Conservation (phyloP, 1,140 invertebrate genomes). For the Proctacanthus coquilletti region DNA sequence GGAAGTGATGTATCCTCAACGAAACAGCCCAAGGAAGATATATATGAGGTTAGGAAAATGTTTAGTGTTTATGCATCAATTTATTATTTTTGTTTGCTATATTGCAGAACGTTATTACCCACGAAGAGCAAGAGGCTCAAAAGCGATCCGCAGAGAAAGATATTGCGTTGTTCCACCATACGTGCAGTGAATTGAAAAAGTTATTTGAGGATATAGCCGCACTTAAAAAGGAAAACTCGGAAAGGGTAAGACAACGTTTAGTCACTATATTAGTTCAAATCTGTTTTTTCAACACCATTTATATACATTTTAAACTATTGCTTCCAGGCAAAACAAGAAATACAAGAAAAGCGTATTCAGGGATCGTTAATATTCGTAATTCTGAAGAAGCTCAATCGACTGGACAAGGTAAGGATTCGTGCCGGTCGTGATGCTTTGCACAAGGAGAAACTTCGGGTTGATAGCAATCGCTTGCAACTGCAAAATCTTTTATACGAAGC, state of each 20-base stretch:
- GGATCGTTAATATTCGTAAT: constrained; percentile 58
- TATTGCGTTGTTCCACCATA: constrained; percentile 46
- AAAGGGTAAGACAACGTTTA: constrained; percentile 35
- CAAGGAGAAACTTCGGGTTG: constrained; percentile 71
- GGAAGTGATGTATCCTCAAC: not conserved
- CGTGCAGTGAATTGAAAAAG: constrained; percentile 48
- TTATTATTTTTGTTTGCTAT: constrained; percentile 3
- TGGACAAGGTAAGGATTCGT: constrained; percentile 76
- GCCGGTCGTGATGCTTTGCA: constrained; percentile 60
- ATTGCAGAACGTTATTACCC: constrained; percentile 44
- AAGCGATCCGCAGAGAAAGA: constrained; percentile 46
- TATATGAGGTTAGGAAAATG: constrained; percentile 8
- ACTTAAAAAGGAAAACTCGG: constrained; percentile 39
- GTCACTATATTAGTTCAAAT: constrained; percentile 5
- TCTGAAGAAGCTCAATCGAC: constrained; percentile 77
- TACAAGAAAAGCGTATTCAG: constrained; percentile 48
- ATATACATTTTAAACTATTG: constrained; percentile 6
- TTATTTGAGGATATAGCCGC: constrained; percentile 47
- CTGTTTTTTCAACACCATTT: not conserved
- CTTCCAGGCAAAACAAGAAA: constrained; percentile 41
- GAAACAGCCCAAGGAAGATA: constrained; percentile 8
- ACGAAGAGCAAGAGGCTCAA: constrained; percentile 58
- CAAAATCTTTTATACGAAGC: constrained; percentile 94
- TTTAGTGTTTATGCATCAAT: not conserved
- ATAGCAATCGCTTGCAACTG: constrained; percentile 74